Percentiles rank a stretch among this genome's conserved stretches.
Conservation (phyloP, 2,113 vertebrate species). For the Canis aureus region DNA sequence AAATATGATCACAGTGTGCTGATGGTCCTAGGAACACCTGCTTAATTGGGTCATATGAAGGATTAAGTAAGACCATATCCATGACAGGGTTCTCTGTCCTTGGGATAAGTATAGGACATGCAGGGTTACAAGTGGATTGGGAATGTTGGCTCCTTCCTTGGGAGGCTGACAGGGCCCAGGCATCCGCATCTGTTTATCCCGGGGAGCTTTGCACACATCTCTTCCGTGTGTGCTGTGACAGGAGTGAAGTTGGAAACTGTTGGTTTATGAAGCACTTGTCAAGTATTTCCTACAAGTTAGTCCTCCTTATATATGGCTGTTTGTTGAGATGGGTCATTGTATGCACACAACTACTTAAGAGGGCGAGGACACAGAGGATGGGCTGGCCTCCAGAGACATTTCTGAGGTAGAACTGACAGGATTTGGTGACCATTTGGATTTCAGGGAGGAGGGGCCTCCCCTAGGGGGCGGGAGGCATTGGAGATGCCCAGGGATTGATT, state of each 20-base stretch:
- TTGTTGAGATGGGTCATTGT: not conserved
- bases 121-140: not conserved
- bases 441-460: not conserved
- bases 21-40: rapidly evolving
- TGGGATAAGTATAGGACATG: not conserved
- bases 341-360: not conserved
- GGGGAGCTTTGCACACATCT: not conserved
- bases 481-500: not conserved
- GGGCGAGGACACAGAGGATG: not conserved
- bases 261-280: not conserved
- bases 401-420: not conserved
- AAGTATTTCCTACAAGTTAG: not conserved
- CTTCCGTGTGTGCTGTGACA: rapidly evolving
- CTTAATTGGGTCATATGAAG: not conserved
- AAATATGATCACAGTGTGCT: not conserved
- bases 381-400: not conserved
- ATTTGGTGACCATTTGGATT: not conserved
- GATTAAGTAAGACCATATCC: not conserved
- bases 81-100: rapidly evolving
- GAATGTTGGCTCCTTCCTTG: not conserved
- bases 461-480: not conserved
- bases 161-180: not conserved
- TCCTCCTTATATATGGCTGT: not conserved
- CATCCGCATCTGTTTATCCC: not conserved
- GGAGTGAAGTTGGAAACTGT: not conserved